Base-by-base conservation (phyloP, 2,113 vertebrate species). In the Fulica atra region DNA sequence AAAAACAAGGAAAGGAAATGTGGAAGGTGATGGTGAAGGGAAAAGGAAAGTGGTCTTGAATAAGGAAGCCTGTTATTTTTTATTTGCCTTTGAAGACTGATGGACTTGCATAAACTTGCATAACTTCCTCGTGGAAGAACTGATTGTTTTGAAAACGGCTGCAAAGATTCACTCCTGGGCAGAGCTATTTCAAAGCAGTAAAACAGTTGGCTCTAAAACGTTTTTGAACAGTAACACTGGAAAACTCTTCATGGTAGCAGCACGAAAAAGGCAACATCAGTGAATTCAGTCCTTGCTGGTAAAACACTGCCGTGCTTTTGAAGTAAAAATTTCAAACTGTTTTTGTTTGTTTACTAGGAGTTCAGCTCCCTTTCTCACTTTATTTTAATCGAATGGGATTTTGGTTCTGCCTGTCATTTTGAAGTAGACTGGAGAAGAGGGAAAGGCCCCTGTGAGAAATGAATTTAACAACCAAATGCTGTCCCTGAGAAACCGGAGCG, bases 311-410 rank as follows among this genome's bases (percentile, higher is more conserved):
- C 2, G 3, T 90, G 81, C 91, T 96, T 96, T 93, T 94, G 90
- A 96, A 86, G 80, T 74, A 72, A 93, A 94, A 95, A 63, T 53
- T 38, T 92, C 90, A 88, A 93, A 94, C 84, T 92, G 81, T n/a
- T 86, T 82, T 70, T 82, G 71, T 88, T 92, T 93, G 64, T 77
- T 87, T 91, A 72, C 59, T 65, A 64, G 29, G 86, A 86, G 78
- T 82, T 92, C 78, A 29, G 57, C 66, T 89, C 86, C 28, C 42
- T 73, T 61, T 72, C 64, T 50, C 31, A 68, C 64, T 85, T 82
- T 46, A 35, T 76, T 94, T 95, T 81, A 89, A 81, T 88, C 1
- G 33, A 91, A 76, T 59, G 44, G 44, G 83, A 86, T 91, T 79
- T 93, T 44, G 44, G 23, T 76, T 92, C 65, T 88, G 72, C 50